Evolutionary conservation across 2,797 vertebrate species (phyloP), one percentile per base, ranked within the genome.

Genomic region (Crax fasciolata): DNA sequence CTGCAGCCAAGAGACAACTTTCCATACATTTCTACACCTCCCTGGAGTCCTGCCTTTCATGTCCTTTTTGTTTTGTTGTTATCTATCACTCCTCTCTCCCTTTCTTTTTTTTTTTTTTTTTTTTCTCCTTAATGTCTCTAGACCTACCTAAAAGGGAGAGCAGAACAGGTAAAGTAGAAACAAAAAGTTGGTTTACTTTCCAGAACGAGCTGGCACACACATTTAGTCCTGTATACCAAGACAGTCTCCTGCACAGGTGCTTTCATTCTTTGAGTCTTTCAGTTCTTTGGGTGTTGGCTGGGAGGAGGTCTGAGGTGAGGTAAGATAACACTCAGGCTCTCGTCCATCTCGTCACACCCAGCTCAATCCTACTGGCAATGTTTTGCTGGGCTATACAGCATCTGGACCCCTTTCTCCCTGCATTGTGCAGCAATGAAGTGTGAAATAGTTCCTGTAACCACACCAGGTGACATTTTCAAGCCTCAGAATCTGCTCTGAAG

Each of bases 11-110:
- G 39, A 55, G 23, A 62, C 13, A 59, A 19, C 14, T 77, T 86
- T 46, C 12, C 51, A 43, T 30, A 39, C 11, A 15, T 66, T 63
- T 74, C 74, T 81, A 67, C 20, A 87, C 19, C 19, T 85, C 51
- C 28, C 30, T 46, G 4, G 46, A 46, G n/a, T 68, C 28, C 82
- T 91, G 19, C 49, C 46, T 61, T 76, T 76, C 12, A 49, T n/a
- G 4, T 48, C 6, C 41, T 72, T 32, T 24, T 6, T 6, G 2
- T 10, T 5, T 8, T 43, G 0, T 3, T 10, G 4, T 8, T 63
- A 0, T 3, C 0, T 6, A 9, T 43, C 46, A 28, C 28, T 80
- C 51, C 30, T 63, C 5, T 1, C 11, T 41, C 24, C 35, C 41
- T 46, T 10, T 24, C 13, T 51, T 21, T 23, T 39, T 39, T 68